Conservation (phyloP, 2,888 invertebrate species). For the Amorpha juglandis region DNA sequence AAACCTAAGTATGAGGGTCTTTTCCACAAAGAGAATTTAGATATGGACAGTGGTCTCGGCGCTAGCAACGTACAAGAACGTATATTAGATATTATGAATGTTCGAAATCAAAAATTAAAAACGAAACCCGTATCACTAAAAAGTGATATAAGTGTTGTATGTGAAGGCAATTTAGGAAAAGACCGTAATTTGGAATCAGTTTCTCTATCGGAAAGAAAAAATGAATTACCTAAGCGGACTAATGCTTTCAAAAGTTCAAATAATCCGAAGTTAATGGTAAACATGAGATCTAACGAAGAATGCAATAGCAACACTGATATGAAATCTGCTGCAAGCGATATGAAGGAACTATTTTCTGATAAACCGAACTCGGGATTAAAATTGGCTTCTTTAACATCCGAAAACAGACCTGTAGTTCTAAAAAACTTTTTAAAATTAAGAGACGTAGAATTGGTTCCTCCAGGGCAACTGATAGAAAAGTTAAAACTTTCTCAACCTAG, state of each 20-base stretch:
- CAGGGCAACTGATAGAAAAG: constrained; percentile 30
- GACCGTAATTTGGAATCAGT: background rate
- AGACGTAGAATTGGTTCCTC: constrained; percentile 54
- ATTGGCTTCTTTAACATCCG: constrained; percentile 26
- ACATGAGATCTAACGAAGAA: background rate
- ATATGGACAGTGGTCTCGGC: constrained; percentile 55
- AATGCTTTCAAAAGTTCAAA: background rate
- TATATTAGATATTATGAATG: constrained; percentile 31
- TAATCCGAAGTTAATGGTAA: background rate
- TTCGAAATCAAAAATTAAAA: background rate
- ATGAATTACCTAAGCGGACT: background rate
- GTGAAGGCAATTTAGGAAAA: constrained; percentile 2
- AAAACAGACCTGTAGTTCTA: constrained; percentile 38
- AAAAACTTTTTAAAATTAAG: constrained; percentile 57
- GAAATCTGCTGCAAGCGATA: constrained; percentile 10
- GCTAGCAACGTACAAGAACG: constrained; percentile 60
- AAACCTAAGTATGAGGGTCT: constrained; percentile 38
- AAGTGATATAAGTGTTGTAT: background rate
- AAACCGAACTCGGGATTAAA: constrained; percentile 13
- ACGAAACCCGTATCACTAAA: background rate
- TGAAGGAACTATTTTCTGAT: constrained; percentile 5
- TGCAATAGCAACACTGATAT: background rate
- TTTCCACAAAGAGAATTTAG: constrained; percentile 45
- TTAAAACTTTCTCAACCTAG: constrained; percentile 11
- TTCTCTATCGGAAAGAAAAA: background rate